Percentiles rank a stretch among this genome's conserved stretches.
Conservation (phyloP, 2,113 vertebrate species). For the Pagrus major region DNA sequence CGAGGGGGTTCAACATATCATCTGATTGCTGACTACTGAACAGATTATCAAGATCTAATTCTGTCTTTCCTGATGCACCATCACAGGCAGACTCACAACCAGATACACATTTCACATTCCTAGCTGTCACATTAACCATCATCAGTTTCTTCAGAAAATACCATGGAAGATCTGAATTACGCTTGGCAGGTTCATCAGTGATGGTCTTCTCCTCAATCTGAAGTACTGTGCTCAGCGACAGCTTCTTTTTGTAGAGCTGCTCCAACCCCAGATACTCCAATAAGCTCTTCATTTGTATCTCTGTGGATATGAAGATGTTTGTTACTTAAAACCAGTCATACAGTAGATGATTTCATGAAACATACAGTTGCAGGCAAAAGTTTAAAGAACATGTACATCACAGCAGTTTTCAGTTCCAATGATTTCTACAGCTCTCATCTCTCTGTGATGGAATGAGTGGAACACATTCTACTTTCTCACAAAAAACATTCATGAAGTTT, state of each 20-base stretch:
- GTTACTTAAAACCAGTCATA: too few relatives aligned
- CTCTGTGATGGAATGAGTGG: too few relatives aligned
- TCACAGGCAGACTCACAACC: constrained; percentile 20
- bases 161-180: constrained; percentile 65
- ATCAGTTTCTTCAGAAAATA: constrained; percentile 76
- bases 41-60: constrained; percentile 14
- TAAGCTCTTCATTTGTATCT: constrained; percentile 39
- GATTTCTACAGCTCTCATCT: too few relatives aligned
- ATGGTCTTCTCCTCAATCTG: constrained; percentile 61
- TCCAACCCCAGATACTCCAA: constrained; percentile 61
- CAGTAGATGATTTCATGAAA: too few relatives aligned
- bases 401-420: too few relatives aligned
- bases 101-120: constrained; percentile 43
- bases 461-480: too few relatives aligned
- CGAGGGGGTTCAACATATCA: constrained; percentile 76
- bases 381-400: too few relatives aligned
- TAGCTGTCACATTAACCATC: constrained; percentile 78
- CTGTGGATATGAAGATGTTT: constrained; percentile 39
- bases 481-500: too few relatives aligned
- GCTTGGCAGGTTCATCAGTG: constrained; percentile 51
- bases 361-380: too few relatives aligned
- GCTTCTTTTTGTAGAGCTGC: constrained; percentile 49
- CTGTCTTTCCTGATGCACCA: neutral
- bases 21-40: neutral
- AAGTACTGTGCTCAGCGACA: constrained; percentile 62